These are phyloP conservation scores for Hecatera dysodea DNA, from an alignment of 2,888 invertebrate genomes.

Conservation along the genomic window DNA sequence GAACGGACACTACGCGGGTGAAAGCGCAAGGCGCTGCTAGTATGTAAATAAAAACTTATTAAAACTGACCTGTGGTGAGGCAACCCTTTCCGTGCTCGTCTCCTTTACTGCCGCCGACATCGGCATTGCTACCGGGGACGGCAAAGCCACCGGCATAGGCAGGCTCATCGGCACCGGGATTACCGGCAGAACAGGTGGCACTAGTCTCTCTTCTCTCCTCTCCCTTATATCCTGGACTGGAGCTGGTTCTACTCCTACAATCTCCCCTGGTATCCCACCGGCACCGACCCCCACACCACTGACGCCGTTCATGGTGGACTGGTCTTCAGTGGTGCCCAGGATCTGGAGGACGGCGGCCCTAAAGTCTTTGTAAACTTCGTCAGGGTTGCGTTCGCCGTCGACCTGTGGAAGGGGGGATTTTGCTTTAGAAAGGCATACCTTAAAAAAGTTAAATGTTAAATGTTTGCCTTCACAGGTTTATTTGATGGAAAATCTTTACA, in stretches of 20 bases:
- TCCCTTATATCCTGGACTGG: slow-evolving; percentile 73
- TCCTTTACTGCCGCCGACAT: slow-evolving; percentile 30
- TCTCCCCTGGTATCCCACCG: slow-evolving; percentile 92
- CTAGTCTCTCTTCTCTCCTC: slow-evolving; percentile 51
- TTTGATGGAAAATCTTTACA: not conserved
- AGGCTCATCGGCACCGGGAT: slow-evolving; percentile 24
- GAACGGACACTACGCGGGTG: too few species aligned
- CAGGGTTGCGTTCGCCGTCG: slow-evolving; percentile 96
- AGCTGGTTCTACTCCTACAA: slow-evolving; percentile 91
- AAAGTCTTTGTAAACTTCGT: slow-evolving; percentile 97
- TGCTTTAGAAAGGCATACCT: not conserved
- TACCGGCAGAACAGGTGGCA: slow-evolving; percentile 56
- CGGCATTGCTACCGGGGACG: slow-evolving; percentile 32
- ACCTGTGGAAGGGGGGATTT: slow-evolving; percentile 89
- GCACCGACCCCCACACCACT: slow-evolving; percentile 91
- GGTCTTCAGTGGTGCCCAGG: slow-evolving; percentile 93
- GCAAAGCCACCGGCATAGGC: slow-evolving; percentile 57
- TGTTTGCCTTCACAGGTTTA: too few species aligned
- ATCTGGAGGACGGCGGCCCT: slow-evolving; percentile 94
- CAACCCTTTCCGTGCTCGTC: slow-evolving; percentile 70
- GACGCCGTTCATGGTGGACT: slow-evolving; percentile 91
- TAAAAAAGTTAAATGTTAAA: too few species aligned
- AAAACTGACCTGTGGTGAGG: slow-evolving; percentile 77
- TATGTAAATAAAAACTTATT: too few species aligned
- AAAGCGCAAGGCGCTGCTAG: too few species aligned